Base-by-base conservation (phyloP, 2,113 vertebrate species). In the Elephas maximus region DNA sequence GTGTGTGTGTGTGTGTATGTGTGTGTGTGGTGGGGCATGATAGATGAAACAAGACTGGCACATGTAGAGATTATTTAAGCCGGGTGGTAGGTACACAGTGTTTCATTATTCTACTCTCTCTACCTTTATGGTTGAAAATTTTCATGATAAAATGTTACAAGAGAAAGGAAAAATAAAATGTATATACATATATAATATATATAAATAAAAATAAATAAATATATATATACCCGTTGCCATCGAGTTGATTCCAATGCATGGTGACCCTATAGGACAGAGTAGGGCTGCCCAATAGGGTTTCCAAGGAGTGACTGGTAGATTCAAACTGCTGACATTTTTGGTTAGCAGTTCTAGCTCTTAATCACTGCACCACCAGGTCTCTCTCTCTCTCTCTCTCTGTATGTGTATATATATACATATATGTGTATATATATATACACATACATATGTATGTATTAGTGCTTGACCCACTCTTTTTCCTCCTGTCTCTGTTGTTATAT, bases 401-500 rank as follows among this genome's bases (percentile, higher is more conserved):
- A 37, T 37, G 37, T 37, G 37, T 37, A 37, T 37, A 37, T 37
- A 37, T 37, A 37, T 37, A 37, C 37, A 37, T 37, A 37, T 37
- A 37, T 37, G 37, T 37, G 37, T 37, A 37, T 37, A 37, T 37
- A 37, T 37, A 37, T 37, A 53, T 53, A 53, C 51, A 53, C 51
- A 53, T 11, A 53, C 51, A 53, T 11, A 53, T 11, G 11, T 11
- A 53, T 17, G 74, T 74, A 11, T 79, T 62, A n/a, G 30, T 57
- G 24, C 90, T 30, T 84, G 51, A 93, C 77, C 37, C 6, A 41
- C 41, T 92, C 37, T 83, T 73, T 77, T 26, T 57, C 60, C 24
- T 88, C 57, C 90, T 87, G 67, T 92, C 6, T 96, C 67, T n/a
- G 7, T 81, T 89, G 60, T 89, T 97, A 79, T 8, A 60, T 79